phyloP scores from a whole-genome alignment of 2,888 invertebrate genomes.

The Eilema sororculum region DNA sequence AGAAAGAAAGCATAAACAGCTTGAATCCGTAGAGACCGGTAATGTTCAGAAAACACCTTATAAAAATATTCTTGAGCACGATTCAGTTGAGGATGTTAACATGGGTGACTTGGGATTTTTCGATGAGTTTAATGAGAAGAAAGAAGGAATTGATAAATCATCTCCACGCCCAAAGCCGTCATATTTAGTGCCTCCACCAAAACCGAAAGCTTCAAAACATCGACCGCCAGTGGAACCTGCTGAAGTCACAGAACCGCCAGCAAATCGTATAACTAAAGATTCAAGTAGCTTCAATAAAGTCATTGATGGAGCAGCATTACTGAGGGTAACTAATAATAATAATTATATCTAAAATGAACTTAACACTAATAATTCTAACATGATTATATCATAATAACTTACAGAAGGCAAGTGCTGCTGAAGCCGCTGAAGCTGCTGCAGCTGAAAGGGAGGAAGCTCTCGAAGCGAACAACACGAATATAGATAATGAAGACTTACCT shows the following conservation, averaged over 20 bases:
- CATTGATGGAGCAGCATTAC: slow-evolving; percentile 72
- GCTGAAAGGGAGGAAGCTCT: slow-evolving; percentile 15
- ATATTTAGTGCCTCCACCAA: slow-evolving; percentile 10
- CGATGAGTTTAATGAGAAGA: slow-evolving; percentile 57
- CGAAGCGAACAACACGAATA: slow-evolving; percentile 36
- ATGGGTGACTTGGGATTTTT: slow-evolving; percentile 68
- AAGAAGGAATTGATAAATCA: slow-evolving; percentile 35
- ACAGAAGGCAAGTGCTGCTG: slow-evolving; percentile 66
- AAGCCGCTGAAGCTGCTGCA: slow-evolving; percentile 42
- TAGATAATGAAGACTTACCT: slow-evolving; percentile 52
- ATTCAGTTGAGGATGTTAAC: slow-evolving; percentile 62
- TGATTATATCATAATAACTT: slow-evolving; percentile 23
- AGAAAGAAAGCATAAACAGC: slow-evolving; percentile 13
- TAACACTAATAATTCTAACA: background rate
- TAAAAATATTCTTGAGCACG: slow-evolving; percentile 37
- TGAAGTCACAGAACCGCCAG: background rate
- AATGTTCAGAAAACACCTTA: background rate
- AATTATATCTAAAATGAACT: background rate
- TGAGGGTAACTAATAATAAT: slow-evolving; percentile 58
- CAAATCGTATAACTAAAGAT: slow-evolving; percentile 45
- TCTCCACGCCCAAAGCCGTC: background rate
- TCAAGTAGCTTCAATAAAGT: slow-evolving; percentile 70
- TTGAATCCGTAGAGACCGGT: slow-evolving; percentile 13
- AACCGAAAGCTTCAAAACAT: slow-evolving; percentile 1
- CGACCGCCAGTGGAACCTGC: background rate